A percentile compares a stretch with the other conserved stretches of the same genome.
These are phyloP conservation scores for Brachionus koreanus DNA, from an alignment of 1,140 invertebrate species.

Conservation along the genomic window DNA sequence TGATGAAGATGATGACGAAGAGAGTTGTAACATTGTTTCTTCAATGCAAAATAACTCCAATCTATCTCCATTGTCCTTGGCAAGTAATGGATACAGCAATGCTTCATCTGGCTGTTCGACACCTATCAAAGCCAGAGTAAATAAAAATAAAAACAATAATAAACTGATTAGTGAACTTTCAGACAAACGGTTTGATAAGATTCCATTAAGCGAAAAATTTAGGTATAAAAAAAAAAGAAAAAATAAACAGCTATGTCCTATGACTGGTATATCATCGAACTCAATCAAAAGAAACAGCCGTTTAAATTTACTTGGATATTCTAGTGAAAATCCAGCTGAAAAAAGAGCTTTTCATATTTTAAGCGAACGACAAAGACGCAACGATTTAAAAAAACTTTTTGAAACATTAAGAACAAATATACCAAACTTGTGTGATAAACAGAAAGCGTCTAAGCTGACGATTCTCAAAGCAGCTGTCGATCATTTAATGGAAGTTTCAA, in stretches of 20 bases:
- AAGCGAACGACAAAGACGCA: conserved; percentile 36
- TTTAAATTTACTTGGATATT: conserved; percentile 3
- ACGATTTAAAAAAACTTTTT: conserved; percentile 43
- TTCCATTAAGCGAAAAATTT: not conserved
- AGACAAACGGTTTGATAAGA: not conserved
- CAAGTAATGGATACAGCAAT: not conserved
- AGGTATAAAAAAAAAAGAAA: conserved; percentile 10
- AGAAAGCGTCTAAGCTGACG: conserved; percentile 20
- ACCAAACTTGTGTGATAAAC: conserved; percentile 40
- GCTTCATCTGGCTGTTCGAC: conserved; percentile 9
- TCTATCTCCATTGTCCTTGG: not conserved
- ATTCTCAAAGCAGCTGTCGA: conserved; percentile 44
- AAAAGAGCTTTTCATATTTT: conserved; percentile 40
- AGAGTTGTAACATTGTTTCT: not conserved
- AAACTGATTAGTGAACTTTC: not conserved
- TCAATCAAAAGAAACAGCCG: conserved; percentile 31
- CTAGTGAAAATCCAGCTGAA: conserved; percentile 41
- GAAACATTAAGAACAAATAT: conserved; percentile 38
- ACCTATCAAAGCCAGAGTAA: not conserved
- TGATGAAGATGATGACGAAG: conserved; percentile 41
- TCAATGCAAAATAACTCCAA: not conserved
- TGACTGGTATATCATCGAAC: not conserved
- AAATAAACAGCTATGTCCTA: not conserved
- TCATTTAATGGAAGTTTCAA: conserved; percentile 23
- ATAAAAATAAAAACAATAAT: not conserved